Conservation (phyloP, 2,797 vertebrate species). For the Micrastur ruficollis region DNA sequence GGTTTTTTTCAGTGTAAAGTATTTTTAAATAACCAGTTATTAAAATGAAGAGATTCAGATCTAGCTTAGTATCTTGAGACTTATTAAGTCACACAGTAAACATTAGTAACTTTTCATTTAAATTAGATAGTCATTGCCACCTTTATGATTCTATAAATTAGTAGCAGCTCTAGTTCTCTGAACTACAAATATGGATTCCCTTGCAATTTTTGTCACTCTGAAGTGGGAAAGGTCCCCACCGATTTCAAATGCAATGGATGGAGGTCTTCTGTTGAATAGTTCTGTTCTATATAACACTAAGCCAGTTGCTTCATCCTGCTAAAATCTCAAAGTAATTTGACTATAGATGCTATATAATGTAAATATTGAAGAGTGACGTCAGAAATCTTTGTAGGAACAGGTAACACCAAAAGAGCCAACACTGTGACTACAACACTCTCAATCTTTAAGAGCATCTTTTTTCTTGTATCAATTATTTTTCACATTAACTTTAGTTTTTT, state of each 20-base stretch:
- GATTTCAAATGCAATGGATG: neutral
- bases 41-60: neutral
- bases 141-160: neutral
- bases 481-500: neutral
- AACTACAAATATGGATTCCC: neutral
- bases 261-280: neutral
- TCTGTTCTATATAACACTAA: neutral
- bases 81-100: neutral
- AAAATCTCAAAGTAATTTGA: neutral
- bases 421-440: neutral
- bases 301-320: neutral
- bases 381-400: slow-evolving; percentile 31
- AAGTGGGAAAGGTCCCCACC: neutral
- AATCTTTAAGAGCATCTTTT: neutral
- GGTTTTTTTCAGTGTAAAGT: neutral
- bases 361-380: slow-evolving; percentile 29
- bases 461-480: neutral
- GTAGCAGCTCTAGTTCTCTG: neutral
- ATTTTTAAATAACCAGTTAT: neutral
- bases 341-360: neutral
- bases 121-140: neutral
- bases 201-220: neutral
- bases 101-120: neutral
- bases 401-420: neutral
- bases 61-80: neutral